These are phyloP conservation scores for Drosophila parabipectinata DNA, from an alignment of 1,140 invertebrate species.

Conservation along the genomic window DNA sequence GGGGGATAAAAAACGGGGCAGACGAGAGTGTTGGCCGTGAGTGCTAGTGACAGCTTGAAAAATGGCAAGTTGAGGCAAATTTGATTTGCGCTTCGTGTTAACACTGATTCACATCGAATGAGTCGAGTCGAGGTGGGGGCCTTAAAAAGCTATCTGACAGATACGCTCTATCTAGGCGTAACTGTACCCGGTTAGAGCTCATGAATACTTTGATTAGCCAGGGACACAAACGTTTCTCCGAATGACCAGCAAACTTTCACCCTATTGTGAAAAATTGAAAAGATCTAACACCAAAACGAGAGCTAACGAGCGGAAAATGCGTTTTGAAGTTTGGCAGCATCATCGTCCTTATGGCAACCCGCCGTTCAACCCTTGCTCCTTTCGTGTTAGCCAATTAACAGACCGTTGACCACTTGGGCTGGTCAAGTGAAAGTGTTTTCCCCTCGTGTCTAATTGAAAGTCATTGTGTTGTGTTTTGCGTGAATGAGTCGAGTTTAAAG, in stretches of 20 bases:
- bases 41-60: slow-evolving; percentile 69
- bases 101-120: slow-evolving; percentile 49
- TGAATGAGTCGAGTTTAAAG: slow-evolving; percentile 46
- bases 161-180: not conserved
- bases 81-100: slow-evolving; percentile 46
- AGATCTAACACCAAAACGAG: slow-evolving; percentile 29
- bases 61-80: slow-evolving; percentile 64
- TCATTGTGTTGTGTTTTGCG: slow-evolving; percentile 60
- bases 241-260: slow-evolving; percentile 54
- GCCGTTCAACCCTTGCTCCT: slow-evolving; percentile 53
- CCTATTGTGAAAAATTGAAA: slow-evolving; percentile 31
- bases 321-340: slow-evolving; percentile 70
- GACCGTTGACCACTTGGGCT: slow-evolving; percentile 63
- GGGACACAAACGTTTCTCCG: slow-evolving; percentile 28
- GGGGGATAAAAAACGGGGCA: not conserved
- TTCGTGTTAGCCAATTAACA: slow-evolving; percentile 68
- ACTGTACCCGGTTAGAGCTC: slow-evolving; percentile 26
- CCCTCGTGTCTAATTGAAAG: slow-evolving; percentile 70
- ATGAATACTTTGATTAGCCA: slow-evolving; percentile 47
- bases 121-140: not conserved
- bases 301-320: slow-evolving; percentile 74
- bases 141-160: not conserved
- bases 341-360: slow-evolving; percentile 44
- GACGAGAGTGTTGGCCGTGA: slow-evolving; percentile 24
- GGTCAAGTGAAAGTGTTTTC: slow-evolving; percentile 22